Percentiles rank a stretch among this genome's conserved stretches.
Conservation (phyloP, 2,113 vertebrate genomes). For the Heterotilapia buettikoferi region DNA sequence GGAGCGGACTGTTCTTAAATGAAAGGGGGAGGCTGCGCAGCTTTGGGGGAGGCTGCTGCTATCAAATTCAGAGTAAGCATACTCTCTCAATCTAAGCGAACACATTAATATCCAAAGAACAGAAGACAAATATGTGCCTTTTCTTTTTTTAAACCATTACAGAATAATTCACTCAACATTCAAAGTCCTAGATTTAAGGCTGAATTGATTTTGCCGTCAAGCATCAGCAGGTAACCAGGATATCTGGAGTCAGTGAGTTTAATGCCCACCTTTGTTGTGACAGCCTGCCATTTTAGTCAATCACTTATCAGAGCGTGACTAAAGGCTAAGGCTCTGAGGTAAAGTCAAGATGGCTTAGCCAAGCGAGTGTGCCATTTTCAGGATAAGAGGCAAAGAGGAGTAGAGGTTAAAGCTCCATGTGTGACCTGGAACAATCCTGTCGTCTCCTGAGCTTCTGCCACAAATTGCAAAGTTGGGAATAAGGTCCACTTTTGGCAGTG, state of each 20-base stretch:
- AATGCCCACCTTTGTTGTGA: neutral
- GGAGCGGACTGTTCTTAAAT: neutral
- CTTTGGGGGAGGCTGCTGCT: neutral
- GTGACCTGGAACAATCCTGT: conserved; percentile 42
- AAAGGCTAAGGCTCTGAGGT: conserved; percentile 29
- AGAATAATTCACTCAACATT: neutral
- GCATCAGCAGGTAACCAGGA: neutral
- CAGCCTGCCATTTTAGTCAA: conserved; percentile 6
- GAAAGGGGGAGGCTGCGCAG: neutral
- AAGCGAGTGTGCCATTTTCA: neutral
- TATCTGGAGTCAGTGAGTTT: neutral
- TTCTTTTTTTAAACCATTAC: neutral
- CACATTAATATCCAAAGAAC: neutral
- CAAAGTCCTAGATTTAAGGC: neutral
- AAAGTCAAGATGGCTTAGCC: conserved; percentile 14
- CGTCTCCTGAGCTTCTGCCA: neutral
- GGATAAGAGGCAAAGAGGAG: conserved; percentile 5
- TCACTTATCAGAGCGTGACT: conserved; percentile 29
- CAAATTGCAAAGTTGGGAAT: neutral
- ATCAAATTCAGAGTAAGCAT: neutral
- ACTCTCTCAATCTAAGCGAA: neutral
- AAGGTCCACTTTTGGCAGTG: neutral
- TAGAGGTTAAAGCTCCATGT: conserved; percentile 18
- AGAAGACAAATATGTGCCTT: neutral
- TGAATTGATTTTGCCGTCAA: neutral